These are phyloP conservation scores for Arenicola marina DNA, from an alignment of 2,888 invertebrate species.

Conservation along the genomic window DNA sequence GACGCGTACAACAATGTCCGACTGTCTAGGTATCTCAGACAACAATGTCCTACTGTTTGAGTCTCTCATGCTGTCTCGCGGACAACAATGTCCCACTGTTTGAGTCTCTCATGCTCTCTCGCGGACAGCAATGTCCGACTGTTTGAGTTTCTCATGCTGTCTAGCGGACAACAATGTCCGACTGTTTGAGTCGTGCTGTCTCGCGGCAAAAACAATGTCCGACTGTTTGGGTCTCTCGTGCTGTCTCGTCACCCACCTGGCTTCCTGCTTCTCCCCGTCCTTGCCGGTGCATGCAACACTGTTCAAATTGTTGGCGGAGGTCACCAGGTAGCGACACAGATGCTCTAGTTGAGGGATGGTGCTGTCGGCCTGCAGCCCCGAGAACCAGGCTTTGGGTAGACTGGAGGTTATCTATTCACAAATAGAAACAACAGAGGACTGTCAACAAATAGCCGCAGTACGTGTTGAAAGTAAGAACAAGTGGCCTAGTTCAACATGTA, in stretches of 20 bases:
- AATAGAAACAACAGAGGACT: too few species aligned
- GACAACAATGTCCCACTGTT: neutral
- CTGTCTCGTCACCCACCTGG: too few species aligned
- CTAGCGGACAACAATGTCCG: too few species aligned
- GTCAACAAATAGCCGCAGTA: too few species aligned
- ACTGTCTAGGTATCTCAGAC: neutral
- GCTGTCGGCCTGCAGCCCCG: constrained; percentile 43
- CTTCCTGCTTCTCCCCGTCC: constrained; percentile 4
- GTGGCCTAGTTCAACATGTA: too few species aligned
- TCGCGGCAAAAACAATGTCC: neutral
- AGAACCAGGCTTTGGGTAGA: constrained; percentile 57
- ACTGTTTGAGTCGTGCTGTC: neutral
- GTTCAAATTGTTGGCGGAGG: constrained; percentile 37
- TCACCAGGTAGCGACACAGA: constrained; percentile 49
- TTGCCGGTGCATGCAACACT: neutral
- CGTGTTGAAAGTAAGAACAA: too few species aligned
- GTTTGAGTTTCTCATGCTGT: too few species aligned
- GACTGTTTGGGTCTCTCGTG: too few species aligned
- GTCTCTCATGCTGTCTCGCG: neutral
- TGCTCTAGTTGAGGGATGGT: constrained; percentile 55
- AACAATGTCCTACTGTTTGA: too few species aligned
- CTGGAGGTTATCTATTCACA: constrained; percentile 54
- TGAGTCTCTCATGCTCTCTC: neutral
- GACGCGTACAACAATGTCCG: too few species aligned
- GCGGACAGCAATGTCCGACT: too few species aligned